phyloP scores from a whole-genome alignment of 2,113 vertebrate genomes.

The Ginglymostoma cirratum region DNA sequence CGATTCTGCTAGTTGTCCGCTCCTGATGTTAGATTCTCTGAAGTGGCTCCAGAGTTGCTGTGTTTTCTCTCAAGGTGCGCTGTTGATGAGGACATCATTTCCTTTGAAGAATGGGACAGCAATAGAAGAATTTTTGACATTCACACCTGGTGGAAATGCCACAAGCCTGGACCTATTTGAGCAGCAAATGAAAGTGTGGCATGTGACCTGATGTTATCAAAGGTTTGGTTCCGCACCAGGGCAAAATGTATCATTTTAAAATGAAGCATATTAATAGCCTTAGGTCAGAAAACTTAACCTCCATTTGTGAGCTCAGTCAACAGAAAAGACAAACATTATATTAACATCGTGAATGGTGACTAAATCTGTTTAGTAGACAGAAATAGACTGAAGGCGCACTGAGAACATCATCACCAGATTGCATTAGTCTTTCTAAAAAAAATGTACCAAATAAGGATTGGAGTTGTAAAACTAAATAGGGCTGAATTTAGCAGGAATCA shows the following conservation, averaged over 20 bases:
- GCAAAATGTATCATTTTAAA: background rate
- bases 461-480: background rate
- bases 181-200: background rate
- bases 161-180: slow-evolving; percentile 36
- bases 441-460: background rate
- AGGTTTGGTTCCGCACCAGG: background rate
- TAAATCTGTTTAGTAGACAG: background rate
- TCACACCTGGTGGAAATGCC: background rate
- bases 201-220: background rate
- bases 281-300: background rate
- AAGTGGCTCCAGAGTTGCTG: slow-evolving; percentile 38
- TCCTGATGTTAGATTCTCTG: slow-evolving; percentile 38
- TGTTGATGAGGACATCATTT: background rate
- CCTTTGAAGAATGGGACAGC: slow-evolving; percentile 36
- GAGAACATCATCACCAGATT: background rate
- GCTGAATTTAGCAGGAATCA: no score
- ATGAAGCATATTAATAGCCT: background rate
- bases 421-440: background rate
- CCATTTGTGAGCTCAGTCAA: background rate
- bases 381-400: background rate
- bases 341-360: background rate
- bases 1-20: slow-evolving; percentile 44
- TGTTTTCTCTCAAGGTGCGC: slow-evolving; percentile 41
- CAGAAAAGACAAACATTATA: background rate
- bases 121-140: slow-evolving; percentile 42